phyloP scores from a whole-genome alignment of 37 sponge, comb jelly and placozoan genomes.

The Cladorhizidae sp. region DNA sequence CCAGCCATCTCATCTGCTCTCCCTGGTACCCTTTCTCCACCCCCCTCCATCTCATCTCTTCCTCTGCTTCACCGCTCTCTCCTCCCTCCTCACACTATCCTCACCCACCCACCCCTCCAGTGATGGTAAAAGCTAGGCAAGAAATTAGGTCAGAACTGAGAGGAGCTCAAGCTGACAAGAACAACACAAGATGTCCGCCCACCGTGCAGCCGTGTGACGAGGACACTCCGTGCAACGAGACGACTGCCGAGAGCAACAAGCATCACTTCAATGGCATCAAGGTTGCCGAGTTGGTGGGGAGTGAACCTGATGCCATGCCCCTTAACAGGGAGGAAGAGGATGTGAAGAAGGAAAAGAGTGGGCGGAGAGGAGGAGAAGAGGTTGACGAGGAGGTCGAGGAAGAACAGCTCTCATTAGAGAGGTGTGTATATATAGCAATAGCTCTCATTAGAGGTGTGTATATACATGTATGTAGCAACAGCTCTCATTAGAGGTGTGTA shows the following conservation, averaged over 20 bases:
- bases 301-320: background rate
- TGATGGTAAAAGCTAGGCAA: background rate
- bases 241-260: background rate
- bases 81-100: too few species aligned
- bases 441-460: too few species aligned
- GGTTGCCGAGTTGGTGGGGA: background rate
- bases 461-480: too few species aligned
- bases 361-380: background rate
- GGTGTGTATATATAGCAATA: background rate
- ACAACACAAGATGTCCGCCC: background rate
- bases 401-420: background rate
- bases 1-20: too few species aligned
- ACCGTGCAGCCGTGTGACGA: background rate
- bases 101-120: background rate
- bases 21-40: background rate
- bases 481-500: too few species aligned
- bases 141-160: background rate
- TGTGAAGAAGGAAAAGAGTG: background rate
- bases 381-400: slow-evolving; percentile 11
- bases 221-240: background rate
- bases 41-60: too few species aligned
- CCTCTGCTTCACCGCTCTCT: too few species aligned
- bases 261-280: background rate
- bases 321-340: background rate
- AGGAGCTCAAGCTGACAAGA: background rate